These are phyloP conservation scores for Odontomyia ornata DNA, from an alignment of 2,888 invertebrate genomes.

Conservation along the genomic window DNA sequence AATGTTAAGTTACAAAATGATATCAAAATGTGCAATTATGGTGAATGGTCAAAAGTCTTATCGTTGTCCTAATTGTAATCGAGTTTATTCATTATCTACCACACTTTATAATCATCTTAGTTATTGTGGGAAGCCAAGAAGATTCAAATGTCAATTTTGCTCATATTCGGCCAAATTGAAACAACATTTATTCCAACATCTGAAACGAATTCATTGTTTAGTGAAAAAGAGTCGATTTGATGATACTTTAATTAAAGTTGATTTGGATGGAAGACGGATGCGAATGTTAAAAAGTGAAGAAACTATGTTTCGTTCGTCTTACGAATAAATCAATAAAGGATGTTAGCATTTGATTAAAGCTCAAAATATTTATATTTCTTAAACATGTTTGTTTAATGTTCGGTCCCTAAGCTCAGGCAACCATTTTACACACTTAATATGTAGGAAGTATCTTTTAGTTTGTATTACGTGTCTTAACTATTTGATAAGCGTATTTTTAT, in stretches of 20 bases:
- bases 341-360: no score
- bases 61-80: conserved; percentile 44
- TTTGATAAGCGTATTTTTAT: no score
- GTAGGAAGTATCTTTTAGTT: no score
- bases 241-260: conserved; percentile 5
- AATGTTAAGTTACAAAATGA: conserved; percentile 31
- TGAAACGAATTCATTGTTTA: conserved; percentile 44
- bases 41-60: conserved; percentile 42
- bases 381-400: no score
- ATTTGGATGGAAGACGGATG: no score
- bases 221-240: conserved; percentile 28
- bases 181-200: conserved; percentile 47
- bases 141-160: conserved; percentile 45
- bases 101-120: conserved; percentile 47
- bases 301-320: background rate
- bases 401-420: no score
- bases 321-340: no score
- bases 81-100: conserved; percentile 42
- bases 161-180: conserved; percentile 47
- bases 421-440: no score
- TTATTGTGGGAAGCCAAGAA: conserved; percentile 47
- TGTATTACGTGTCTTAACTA: no score
- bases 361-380: no score
- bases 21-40: conserved; percentile 37
- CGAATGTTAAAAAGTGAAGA: no score